Evolutionary conservation across 2,888 invertebrate species (phyloP).

Genomic region (Lasius platythorax): DNA sequence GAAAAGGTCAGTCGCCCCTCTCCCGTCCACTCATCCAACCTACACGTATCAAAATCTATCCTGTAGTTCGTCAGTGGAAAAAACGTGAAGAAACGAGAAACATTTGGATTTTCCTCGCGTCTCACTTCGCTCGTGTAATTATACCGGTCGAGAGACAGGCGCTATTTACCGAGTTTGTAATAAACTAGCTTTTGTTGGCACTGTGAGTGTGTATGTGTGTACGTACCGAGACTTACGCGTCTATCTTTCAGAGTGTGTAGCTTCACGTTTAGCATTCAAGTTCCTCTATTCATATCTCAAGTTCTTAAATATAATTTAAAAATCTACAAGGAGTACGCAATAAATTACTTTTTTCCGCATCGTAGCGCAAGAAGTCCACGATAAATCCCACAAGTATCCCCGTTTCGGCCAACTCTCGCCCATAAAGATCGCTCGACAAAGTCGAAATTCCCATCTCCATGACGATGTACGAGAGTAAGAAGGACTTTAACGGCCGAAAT

Average conservation of each 20-base stretch:
- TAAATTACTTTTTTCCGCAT: neutral
- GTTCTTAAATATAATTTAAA: neutral
- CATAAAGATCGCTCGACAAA: constrained; percentile 29
- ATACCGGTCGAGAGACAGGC: neutral
- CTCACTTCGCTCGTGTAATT: neutral
- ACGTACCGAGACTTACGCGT: neutral
- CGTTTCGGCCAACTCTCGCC: constrained; percentile 2
- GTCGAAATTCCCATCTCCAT: constrained; percentile 10
- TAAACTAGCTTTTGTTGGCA: neutral
- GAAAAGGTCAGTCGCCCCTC: constrained; percentile 63
- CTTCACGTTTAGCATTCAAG: neutral
- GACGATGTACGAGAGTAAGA: neutral
- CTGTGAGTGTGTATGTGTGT: neutral
- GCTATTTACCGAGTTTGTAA: constrained; percentile 22
- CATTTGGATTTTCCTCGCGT: neutral
- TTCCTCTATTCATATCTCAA: neutral
- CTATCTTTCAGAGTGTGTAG: neutral
- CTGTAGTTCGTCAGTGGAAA: constrained; percentile 64
- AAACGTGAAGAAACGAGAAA: constrained; percentile 45
- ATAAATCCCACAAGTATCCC: neutral
- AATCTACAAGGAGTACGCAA: neutral
- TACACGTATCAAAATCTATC: constrained; percentile 47
- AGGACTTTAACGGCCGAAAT: constrained; percentile 23
- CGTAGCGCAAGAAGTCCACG: neutral
- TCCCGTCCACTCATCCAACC: too few species aligned